A percentile compares a stretch with the other conserved stretches of the same genome.
Evolutionary conservation across 1,140 invertebrate genomes (phyloP).

Genomic region (Bathynomus jamesi): DNA sequence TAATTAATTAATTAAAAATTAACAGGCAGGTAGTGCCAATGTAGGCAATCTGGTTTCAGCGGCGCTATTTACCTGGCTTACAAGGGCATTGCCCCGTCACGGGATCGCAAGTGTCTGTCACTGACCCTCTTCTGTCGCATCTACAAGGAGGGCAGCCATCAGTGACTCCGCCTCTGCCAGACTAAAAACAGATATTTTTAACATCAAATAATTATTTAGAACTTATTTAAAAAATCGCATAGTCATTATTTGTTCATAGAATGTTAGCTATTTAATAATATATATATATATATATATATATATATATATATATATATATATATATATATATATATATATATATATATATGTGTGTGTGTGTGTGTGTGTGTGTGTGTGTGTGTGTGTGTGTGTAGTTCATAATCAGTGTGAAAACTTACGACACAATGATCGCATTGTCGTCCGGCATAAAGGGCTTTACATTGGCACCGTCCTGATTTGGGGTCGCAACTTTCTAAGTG

Average conservation of each 20-base stretch:
- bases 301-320: constrained; percentile 13
- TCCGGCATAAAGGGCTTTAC: constrained; percentile 71
- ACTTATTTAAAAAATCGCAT: too few relatives aligned
- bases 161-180: constrained; percentile 3
- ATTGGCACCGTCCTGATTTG: constrained; percentile 79
- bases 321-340: constrained; percentile 18
- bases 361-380: background rate
- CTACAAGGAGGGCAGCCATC: constrained; percentile 10
- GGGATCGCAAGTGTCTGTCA: constrained; percentile 48
- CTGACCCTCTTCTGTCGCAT: constrained; percentile 38
- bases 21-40: too few relatives aligned
- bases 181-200: background rate
- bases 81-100: constrained; percentile 53
- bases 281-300: constrained; percentile 2
- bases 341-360: constrained; percentile 1
- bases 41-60: too few relatives aligned
- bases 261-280: background rate
- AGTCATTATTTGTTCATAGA: too few relatives aligned
- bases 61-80: constrained; percentile 42
- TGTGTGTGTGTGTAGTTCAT: background rate
- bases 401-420: constrained; percentile 47
- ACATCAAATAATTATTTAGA: too few relatives aligned
- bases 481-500: constrained; percentile 64
- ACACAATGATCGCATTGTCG: constrained; percentile 76
- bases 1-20: too few relatives aligned